phyloP scores from a whole-genome alignment of 2,113 vertebrate genomes.

The Myrmecobius fasciatus region DNA sequence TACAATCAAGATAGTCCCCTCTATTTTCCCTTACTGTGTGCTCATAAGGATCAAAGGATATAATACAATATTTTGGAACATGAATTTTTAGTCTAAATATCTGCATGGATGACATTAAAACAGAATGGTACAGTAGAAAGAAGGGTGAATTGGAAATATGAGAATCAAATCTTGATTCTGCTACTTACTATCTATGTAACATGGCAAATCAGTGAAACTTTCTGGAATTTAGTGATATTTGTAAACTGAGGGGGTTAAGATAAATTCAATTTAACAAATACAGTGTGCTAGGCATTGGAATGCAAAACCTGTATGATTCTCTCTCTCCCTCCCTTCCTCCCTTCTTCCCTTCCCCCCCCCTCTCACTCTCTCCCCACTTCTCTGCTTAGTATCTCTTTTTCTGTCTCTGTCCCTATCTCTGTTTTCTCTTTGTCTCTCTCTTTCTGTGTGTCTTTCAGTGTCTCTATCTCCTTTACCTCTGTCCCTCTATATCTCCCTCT shows the following conservation, averaged over 20 bases:
- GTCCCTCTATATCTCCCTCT: no score
- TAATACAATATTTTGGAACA: neutral
- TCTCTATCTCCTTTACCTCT: neutral
- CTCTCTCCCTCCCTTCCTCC: no score
- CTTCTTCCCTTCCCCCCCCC: fast-evolving
- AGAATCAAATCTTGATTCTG: neutral
- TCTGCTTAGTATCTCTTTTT: no score
- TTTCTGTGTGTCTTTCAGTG: no score
- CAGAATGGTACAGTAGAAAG: neutral
- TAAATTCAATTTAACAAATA: neutral
- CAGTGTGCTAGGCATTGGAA: neutral
- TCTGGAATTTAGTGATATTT: neutral
- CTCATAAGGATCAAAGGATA: neutral
- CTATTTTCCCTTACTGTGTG: neutral
- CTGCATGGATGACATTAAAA: neutral
- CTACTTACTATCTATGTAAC: neutral
- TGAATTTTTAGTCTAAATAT: neutral
- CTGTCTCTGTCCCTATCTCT: no score
- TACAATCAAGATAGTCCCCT: no score
- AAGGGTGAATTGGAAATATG: neutral
- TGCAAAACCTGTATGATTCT: neutral
- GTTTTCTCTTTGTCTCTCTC: no score
- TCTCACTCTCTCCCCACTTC: no score
- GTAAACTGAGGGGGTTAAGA: neutral
- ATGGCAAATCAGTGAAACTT: neutral